Percentiles rank a stretch among this genome's conserved stretches.
These are phyloP conservation scores for Germaria angustata DNA, from an alignment of 2,888 invertebrate genomes.

Conservation along the genomic window DNA sequence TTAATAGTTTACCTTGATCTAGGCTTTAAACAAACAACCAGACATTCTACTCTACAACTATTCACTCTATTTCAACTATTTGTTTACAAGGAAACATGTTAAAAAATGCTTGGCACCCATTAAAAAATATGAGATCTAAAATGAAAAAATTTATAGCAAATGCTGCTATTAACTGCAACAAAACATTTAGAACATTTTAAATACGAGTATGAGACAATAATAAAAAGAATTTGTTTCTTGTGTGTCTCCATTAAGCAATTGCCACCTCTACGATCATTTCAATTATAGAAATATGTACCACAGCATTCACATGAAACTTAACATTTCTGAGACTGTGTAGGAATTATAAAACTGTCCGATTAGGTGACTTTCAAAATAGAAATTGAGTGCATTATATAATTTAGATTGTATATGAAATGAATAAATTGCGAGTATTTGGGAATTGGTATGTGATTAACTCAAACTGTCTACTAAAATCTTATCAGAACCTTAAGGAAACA, in stretches of 20 bases:
- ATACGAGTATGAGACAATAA: constrained; percentile 2
- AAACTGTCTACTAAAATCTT: neutral
- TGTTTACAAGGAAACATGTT: neutral
- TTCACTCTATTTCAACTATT: constrained; percentile 3
- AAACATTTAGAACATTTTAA: constrained; percentile 28
- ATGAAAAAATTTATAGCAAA: constrained; percentile 12
- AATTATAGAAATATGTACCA: constrained; percentile 3
- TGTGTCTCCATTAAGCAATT: neutral
- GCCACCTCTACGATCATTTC: neutral
- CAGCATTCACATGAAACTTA: neutral
- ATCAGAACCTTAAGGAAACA: too few relatives aligned
- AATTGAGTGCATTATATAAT: too few relatives aligned
- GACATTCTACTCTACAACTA: neutral
- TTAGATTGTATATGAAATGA: too few relatives aligned
- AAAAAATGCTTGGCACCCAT: constrained; percentile 25
- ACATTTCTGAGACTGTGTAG: neutral
- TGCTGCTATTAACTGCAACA: constrained; percentile 9
- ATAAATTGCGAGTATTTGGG: neutral
- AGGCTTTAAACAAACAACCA: constrained; percentile 11
- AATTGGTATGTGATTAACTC: neutral
- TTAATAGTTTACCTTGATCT: constrained; percentile 62
- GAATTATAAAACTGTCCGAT: neutral
- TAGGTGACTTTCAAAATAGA: too few relatives aligned
- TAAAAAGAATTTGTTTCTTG: neutral
- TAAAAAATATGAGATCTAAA: constrained; percentile 42